Base-by-base conservation (phyloP, 1,140 invertebrate genomes). In the Chymomyza costata region DNA sequence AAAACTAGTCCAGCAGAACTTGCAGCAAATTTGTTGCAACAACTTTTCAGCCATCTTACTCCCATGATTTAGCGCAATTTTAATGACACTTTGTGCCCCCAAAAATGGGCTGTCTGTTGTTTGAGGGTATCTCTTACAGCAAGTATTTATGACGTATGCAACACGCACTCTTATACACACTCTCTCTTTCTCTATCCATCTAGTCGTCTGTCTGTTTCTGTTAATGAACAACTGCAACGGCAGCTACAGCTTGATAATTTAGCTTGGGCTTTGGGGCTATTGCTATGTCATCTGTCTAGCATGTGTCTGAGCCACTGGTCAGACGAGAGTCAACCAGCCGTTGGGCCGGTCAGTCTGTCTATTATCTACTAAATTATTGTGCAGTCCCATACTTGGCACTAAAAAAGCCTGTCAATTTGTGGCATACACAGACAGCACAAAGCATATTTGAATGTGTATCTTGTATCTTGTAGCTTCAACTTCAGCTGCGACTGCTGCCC, bases 321-420 rank as follows among this genome's bases (percentile, higher is more conserved):
- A 18, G 15, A 10, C 25, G 38, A 19, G 28, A 30, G 28, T 49
- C 34, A 28, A 14, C 7, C 18, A 17, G 16, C 0, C n/a, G 31
- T 38, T 58, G 32, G 51, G 52, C 51, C 44, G 51, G 49, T 73
- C n/a, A n/a, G 64, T 59, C 62, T 63, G 70, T 78, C 70, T 64
- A 76, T 76, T 76, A 80, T 53, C 58, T 78, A 66, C 66, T 76
- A 78, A 78, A 78, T 76, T 78, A 76, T 76, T 78, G n/a, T n/a
- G n/a, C n/a, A 65, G 3, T 18, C 21, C 44, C 5, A 21, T 37
- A 35, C 25, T 32, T 18, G 46, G 17, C 32, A 19, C 39, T 7
- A 15, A 15, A 37, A 14, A 49, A 56, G 63, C 51, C 71, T 76
- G 70, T 76, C 70, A 76, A 76, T 76, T 78, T 76, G 70, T 25